Evolutionary conservation across 1,140 invertebrate species (phyloP).

Genomic region (roundworm (Caenorhabditis elegans)): WBcel235 BX284602.5:5902001-5902500

Average conservation of each 20-base stretch:
- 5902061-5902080: slow-evolving; percentile 23
- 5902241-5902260: not conserved
- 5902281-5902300: not conserved
- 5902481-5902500: slow-evolving; percentile 21
- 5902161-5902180: not conserved
- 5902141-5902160: not conserved
- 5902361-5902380: not conserved
- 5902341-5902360: not conserved
- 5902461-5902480: slow-evolving; percentile 20
- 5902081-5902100: slow-evolving; percentile 22
- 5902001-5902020: slow-evolving; percentile 30
- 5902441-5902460: slow-evolving; percentile 17
- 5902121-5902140: not conserved
- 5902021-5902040: slow-evolving; percentile 30
- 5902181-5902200: no score
- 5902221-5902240: not conserved
- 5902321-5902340: slow-evolving; percentile 23
- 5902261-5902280: slow-evolving; percentile 25
- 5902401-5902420: not conserved
- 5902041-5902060: slow-evolving; percentile 21
- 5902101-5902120: not conserved
- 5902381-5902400: no score
- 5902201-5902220: not conserved
- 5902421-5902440: not conserved
- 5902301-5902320: slow-evolving; percentile 25